Evolutionary conservation across 2,113 vertebrate species (phyloP).

Genomic region (Paramisgurnus dabryanus): DNA sequence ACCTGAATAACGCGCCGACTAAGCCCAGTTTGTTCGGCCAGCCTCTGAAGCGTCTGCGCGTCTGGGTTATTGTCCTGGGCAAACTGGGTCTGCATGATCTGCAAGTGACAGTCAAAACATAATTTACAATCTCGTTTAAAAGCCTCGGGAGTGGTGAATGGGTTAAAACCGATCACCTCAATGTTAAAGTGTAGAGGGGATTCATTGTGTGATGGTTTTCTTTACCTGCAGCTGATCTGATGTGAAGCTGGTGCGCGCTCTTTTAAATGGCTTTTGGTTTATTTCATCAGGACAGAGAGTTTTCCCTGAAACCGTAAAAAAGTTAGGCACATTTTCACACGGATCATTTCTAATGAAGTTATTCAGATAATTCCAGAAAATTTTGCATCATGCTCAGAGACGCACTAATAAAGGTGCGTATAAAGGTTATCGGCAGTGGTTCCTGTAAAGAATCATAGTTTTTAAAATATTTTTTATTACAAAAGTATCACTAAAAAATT

Average conservation of each 20-base stretch:
- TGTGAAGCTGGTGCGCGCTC: conserved; percentile 96
- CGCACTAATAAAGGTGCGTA: not conserved
- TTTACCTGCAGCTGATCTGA: conserved; percentile 96
- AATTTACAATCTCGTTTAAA: not conserved
- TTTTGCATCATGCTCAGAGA: no score
- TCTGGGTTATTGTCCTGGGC: conserved; percentile 98
- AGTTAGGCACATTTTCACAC: not conserved
- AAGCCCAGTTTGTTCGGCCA: conserved; percentile 94
- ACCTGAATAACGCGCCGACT: conserved; percentile 98
- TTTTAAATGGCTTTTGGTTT: conserved; percentile 93
- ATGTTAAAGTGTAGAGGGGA: not conserved
- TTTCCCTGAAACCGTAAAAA: conserved; percentile 73
- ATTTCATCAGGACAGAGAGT: conserved; percentile 89
- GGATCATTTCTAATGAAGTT: not conserved
- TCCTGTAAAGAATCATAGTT: no score
- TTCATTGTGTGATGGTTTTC: conserved; percentile 14
- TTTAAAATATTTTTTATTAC: no score
- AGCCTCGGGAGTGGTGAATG: not conserved
- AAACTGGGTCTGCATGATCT: conserved; percentile 98
- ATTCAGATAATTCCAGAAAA: no score
- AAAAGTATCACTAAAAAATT: no score
- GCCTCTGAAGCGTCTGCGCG: conserved; percentile 91
- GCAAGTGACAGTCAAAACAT: conserved; percentile 29
- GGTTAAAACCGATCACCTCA: no score
- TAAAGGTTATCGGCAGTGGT: no score